These are phyloP conservation scores for Polypedilum pembai DNA, from an alignment of 1,140 invertebrate species.

Conservation along the genomic window DNA sequence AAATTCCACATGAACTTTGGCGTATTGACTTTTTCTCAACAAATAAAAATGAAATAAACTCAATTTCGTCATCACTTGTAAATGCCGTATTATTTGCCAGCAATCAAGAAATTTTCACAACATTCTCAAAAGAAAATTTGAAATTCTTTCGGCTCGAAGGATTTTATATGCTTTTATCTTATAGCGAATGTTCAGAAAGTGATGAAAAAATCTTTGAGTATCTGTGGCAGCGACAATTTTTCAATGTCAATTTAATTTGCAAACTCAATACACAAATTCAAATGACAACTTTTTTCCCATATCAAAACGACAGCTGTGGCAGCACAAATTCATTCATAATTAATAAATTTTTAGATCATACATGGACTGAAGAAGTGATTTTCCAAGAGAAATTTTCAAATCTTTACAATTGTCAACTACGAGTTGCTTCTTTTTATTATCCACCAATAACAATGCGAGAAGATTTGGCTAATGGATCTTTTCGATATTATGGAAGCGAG, in stretches of 20 bases:
- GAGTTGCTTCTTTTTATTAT: background rate
- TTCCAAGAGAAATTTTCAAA: background rate
- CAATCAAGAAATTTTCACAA: background rate
- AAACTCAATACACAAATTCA: background rate
- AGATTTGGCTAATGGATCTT: background rate
- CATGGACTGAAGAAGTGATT: background rate
- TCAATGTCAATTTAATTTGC: background rate
- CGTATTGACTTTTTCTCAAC: no score
- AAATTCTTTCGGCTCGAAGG: background rate
- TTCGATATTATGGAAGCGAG: background rate
- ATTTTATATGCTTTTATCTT: background rate
- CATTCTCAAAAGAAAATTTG: background rate
- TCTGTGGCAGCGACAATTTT: background rate
- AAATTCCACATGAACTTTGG: no score
- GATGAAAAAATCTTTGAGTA: background rate
- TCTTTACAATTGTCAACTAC: background rate
- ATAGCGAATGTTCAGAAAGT: background rate
- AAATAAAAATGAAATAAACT: no score
- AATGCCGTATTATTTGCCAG: no score
- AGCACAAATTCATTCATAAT: background rate
- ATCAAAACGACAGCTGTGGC: background rate
- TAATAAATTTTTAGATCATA: background rate
- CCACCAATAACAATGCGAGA: background rate
- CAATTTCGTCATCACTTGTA: no score
- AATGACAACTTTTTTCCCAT: background rate